Percentiles rank a stretch among this genome's conserved stretches.
Conservation (phyloP, 1,140 invertebrate species). For the Aradophagus sp. region DNA sequence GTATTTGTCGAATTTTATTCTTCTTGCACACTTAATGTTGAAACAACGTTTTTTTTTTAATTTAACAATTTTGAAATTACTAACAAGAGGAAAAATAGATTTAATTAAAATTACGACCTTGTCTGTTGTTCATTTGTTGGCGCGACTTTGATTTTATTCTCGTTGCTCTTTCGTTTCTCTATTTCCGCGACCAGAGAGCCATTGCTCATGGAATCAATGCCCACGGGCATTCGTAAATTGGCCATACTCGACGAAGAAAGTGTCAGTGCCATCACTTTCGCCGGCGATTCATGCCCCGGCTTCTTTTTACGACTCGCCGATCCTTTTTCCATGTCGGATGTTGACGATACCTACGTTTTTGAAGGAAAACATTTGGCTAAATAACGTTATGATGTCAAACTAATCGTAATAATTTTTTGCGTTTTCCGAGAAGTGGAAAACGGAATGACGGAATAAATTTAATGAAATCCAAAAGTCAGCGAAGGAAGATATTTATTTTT, state of each 20-base stretch:
- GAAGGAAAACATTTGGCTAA: slow-evolving; percentile 3
- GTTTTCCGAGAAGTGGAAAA: too few species aligned
- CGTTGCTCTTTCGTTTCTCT: slow-evolving; percentile 42
- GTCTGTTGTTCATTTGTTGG: slow-evolving; percentile 15
- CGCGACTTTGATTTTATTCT: slow-evolving; percentile 17
- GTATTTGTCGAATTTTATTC: too few species aligned
- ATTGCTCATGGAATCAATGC: slow-evolving; percentile 54
- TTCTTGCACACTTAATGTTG: not conserved
- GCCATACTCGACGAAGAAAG: slow-evolving; percentile 62
- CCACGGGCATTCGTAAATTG: slow-evolving; percentile 60
- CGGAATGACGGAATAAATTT: too few species aligned
- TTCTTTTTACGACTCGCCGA: slow-evolving; percentile 43
- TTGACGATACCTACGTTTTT: slow-evolving; percentile 51
- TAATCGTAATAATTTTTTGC: too few species aligned
- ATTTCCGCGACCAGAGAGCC: slow-evolving; percentile 36
- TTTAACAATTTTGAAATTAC: slow-evolving; percentile 10
- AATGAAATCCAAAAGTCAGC: too few species aligned
- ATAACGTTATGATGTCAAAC: too few species aligned
- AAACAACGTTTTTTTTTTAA: slow-evolving; percentile 9
- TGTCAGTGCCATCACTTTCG: slow-evolving; percentile 46
- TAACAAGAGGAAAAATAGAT: slow-evolving; percentile 5
- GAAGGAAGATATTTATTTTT: too few species aligned
- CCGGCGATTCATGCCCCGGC: slow-evolving; percentile 10
- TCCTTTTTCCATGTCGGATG: slow-evolving; percentile 57
- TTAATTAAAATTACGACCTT: slow-evolving; percentile 44